phyloP scores from a whole-genome alignment of 2,888 invertebrate species.

The Drosophila melanocephala region DNA sequence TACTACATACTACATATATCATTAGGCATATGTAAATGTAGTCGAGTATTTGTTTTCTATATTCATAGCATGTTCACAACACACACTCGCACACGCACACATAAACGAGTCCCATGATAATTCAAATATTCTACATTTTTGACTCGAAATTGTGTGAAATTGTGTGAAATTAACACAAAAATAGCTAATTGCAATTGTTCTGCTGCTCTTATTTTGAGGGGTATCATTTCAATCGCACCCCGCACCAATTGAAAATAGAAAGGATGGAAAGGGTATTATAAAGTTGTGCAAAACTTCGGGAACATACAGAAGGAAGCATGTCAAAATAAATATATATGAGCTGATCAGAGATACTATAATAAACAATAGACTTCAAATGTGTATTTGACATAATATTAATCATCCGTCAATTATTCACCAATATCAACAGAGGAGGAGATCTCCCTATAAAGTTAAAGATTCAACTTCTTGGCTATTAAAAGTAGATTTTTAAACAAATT shows the following conservation, averaged over 20 bases:
- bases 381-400: too few species aligned
- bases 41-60: background rate
- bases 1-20: constrained; percentile 3
- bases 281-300: background rate
- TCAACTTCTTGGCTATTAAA: background rate
- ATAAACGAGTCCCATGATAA: constrained; percentile 3
- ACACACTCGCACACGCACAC: background rate
- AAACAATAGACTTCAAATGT: background rate
- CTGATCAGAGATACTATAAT: background rate
- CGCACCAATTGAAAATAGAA: background rate
- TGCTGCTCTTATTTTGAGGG: background rate
- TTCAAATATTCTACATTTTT: constrained; percentile 23
- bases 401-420: too few species aligned
- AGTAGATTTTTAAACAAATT: background rate
- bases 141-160: constrained; percentile 19
- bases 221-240: background rate
- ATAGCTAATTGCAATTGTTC: constrained; percentile 36
- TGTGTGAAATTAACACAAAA: constrained; percentile 39
- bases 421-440: background rate
- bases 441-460: background rate
- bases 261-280: background rate
- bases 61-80: constrained; percentile 2
- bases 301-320: background rate
- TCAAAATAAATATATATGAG: background rate
- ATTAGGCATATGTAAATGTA: constrained; percentile 10